Percentiles rank a stretch among this genome's conserved stretches.
Conservation (phyloP, 2,797 vertebrate species). For the Coreius guichenoti region DNA sequence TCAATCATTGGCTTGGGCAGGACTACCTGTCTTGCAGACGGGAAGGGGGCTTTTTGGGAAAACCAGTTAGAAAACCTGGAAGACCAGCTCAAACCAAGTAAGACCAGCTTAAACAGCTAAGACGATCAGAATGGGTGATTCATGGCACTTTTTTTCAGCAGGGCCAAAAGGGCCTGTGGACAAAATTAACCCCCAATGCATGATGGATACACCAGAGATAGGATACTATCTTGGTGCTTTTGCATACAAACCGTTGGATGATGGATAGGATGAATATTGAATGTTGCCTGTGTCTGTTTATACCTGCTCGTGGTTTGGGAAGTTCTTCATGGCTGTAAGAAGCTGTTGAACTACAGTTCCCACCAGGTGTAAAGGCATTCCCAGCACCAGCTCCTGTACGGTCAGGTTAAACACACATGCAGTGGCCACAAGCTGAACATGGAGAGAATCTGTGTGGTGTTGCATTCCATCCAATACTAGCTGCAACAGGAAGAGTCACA, state of each 20-base stretch:
- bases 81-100: too few relatives aligned
- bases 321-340: constrained; percentile 89
- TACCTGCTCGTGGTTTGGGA: constrained; percentile 91
- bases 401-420: constrained; percentile 93
- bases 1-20: too few relatives aligned
- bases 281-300: not conserved
- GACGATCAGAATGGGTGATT: too few relatives aligned
- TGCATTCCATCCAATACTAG: constrained; percentile 89
- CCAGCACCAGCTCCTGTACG: constrained; percentile 84
- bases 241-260: not conserved
- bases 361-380: constrained; percentile 87
- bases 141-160: too few relatives aligned
- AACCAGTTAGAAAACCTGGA: not conserved
- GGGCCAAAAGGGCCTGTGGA: not conserved
- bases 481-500: constrained; percentile 69
- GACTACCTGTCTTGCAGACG: not conserved
- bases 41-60: not conserved
- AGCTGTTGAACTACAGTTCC: constrained; percentile 84
- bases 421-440: constrained; percentile 88
- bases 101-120: too few relatives aligned
- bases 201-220: not conserved
- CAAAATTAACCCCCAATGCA: not conserved
- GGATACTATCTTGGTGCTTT: not conserved
- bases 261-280: not conserved
- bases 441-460: constrained; percentile 85